phyloP scores from a whole-genome alignment of 2,888 invertebrate species.

The Synergus itoensis region DNA sequence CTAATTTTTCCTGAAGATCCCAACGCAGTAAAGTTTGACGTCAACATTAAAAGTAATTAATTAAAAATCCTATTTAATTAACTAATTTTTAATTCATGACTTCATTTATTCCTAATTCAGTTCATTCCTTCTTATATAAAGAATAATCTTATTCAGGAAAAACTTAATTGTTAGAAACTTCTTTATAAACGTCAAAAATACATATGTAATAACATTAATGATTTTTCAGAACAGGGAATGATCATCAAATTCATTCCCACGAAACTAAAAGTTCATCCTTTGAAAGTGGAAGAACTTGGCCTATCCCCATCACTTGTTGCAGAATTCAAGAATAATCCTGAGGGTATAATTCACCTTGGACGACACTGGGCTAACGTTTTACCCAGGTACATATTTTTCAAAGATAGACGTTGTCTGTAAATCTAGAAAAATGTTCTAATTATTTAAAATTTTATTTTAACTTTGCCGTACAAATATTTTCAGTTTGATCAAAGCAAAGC shows the following conservation, averaged over 20 bases:
- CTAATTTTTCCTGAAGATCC: constrained; percentile 54
- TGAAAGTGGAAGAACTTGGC: constrained; percentile 61
- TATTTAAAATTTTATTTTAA: too few species aligned
- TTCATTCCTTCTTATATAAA: background rate
- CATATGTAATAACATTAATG: background rate
- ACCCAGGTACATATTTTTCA: constrained; percentile 67
- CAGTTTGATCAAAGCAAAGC: constrained; percentile 67
- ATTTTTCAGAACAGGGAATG: constrained; percentile 6
- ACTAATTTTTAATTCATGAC: background rate
- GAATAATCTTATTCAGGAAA: background rate
- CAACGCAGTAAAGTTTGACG: constrained; percentile 64
- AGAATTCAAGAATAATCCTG: constrained; percentile 62
- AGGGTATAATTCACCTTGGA: constrained; percentile 59
- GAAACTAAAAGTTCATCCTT: constrained; percentile 58
- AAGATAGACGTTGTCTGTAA: background rate
- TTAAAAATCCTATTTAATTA: background rate
- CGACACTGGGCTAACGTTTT: constrained; percentile 66
- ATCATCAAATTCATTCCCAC: constrained; percentile 57
- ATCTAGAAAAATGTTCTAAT: background rate
- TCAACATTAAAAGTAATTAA: constrained; percentile 61
- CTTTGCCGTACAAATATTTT: constrained; percentile 19
- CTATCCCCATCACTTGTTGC: constrained; percentile 54
- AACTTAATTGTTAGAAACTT: background rate
- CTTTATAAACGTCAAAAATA: background rate
- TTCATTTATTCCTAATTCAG: background rate